phyloP scores from a whole-genome alignment of 2,797 vertebrate species.

The Propithecus deckenii region DNA sequence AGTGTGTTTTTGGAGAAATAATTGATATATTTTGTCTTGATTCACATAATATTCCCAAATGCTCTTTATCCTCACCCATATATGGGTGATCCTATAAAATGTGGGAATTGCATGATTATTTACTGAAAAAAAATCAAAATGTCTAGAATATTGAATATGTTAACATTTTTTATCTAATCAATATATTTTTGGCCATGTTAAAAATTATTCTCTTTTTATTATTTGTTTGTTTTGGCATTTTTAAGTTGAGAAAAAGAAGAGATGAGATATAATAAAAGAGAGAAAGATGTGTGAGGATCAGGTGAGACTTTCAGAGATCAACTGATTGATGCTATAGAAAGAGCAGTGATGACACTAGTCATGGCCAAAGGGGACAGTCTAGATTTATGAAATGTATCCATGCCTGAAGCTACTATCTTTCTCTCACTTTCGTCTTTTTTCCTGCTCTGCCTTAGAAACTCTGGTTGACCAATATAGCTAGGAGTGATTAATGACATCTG shows the following conservation, averaged over 20 bases:
- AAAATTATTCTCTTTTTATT: background rate
- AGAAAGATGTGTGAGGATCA: background rate
- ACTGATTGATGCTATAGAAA: background rate
- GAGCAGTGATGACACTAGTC: background rate
- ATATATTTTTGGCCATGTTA: background rate
- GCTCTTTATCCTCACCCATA: background rate
- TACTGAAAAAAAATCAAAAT: background rate
- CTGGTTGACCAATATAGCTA: constrained; percentile 17
- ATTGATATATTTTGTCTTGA: background rate
- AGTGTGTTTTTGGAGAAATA: background rate
- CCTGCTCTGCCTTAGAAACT: background rate
- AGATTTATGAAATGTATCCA: background rate
- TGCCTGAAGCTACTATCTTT: background rate
- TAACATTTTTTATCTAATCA: background rate
- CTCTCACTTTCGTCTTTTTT: background rate
- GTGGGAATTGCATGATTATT: background rate
- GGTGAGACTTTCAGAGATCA: background rate
- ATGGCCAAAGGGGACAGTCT: background rate
- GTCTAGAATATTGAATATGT: background rate
- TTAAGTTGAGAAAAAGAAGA: background rate
- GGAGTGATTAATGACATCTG: constrained; percentile 18
- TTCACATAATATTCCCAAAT: background rate
- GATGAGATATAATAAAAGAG: background rate
- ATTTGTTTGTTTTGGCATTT: background rate
- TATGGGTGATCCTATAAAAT: background rate